Percentiles rank a stretch among this genome's conserved stretches.
These are phyloP conservation scores for Callitettix versicolor DNA, from an alignment of 1,140 invertebrate genomes.

Conservation along the genomic window DNA sequence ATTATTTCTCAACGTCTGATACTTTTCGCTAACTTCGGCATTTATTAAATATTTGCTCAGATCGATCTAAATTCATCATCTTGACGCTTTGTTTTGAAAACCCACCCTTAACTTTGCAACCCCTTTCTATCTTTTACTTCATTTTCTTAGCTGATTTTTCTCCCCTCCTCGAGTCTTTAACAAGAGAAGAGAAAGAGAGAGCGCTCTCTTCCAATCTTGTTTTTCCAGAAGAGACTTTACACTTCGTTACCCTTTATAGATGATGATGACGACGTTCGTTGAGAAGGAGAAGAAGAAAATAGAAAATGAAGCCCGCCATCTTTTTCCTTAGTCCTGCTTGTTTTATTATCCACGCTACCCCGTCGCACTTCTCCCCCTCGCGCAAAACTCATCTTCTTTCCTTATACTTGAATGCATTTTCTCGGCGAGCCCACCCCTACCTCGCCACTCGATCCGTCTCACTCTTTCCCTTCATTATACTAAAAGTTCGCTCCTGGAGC, in stretches of 20 bases:
- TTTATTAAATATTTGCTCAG: background rate
- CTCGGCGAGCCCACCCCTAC: background rate
- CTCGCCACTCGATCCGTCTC: background rate
- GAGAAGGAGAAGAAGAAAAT: constrained; percentile 2
- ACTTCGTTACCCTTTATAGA: constrained; percentile 13
- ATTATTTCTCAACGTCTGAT: no score
- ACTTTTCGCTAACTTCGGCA: no score
- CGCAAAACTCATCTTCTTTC: constrained; percentile 15
- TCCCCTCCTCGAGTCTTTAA: constrained; percentile 1
- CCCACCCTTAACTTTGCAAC: background rate
- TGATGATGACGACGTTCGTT: background rate
- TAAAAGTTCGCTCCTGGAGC: background rate
- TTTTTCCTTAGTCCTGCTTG: constrained; percentile 1
- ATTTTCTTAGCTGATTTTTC: constrained; percentile 11
- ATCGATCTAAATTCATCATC: constrained; percentile 2
- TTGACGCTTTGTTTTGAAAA: constrained; percentile 13
- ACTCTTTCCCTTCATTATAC: constrained; percentile 11
- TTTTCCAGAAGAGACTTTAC: constrained; percentile 7
- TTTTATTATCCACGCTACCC: constrained; percentile 5
- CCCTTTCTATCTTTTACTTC: constrained; percentile 4
- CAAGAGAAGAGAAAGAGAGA: constrained; percentile 5
- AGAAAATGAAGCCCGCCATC: constrained; percentile 12
- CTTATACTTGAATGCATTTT: constrained; percentile 15
- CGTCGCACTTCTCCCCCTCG: background rate
- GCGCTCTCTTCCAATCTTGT: constrained; percentile 4